phyloP scores from a whole-genome alignment of 2,888 invertebrate species.

The Ditula angustiorana region DNA sequence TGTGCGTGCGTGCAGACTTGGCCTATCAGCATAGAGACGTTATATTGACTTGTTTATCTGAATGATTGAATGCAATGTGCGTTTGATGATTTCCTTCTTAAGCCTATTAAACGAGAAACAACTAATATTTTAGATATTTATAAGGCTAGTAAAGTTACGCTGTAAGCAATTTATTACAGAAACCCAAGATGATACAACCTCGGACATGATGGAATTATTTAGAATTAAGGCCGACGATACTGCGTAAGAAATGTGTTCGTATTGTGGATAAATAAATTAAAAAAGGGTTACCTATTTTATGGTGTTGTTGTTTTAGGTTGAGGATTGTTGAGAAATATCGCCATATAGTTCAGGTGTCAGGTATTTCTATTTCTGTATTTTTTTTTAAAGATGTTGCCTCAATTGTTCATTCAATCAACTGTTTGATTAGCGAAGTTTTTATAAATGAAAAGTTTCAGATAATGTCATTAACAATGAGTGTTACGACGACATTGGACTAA shows the following conservation, averaged over 20 bases:
- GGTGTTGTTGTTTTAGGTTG: constrained; percentile 57
- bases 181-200: constrained; percentile 37
- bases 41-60: too few species aligned
- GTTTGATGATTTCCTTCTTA: too few species aligned
- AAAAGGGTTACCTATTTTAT: constrained; percentile 11
- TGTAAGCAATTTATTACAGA: constrained; percentile 39
- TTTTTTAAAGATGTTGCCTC: neutral
- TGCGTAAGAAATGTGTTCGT: constrained; percentile 59
- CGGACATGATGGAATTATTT: constrained; percentile 45
- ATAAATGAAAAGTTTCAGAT: neutral
- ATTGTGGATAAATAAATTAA: neutral
- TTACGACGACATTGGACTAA: neutral
- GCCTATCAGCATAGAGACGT: too few species aligned
- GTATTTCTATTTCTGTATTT: constrained; percentile 48
- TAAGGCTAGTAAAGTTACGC: too few species aligned
- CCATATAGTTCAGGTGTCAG: constrained; percentile 55
- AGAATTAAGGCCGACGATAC: constrained; percentile 51
- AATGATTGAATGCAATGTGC: too few species aligned
- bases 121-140: too few species aligned
- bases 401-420: neutral
- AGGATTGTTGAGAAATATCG: constrained; percentile 65
- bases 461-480: neutral
- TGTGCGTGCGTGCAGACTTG: too few species aligned
- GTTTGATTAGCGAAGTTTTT: neutral
- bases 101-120: too few species aligned